Percentiles rank a stretch among this genome's conserved stretches.
Conservation (phyloP, 1,140 invertebrate species). For the Coptotermes formosanus region DNA sequence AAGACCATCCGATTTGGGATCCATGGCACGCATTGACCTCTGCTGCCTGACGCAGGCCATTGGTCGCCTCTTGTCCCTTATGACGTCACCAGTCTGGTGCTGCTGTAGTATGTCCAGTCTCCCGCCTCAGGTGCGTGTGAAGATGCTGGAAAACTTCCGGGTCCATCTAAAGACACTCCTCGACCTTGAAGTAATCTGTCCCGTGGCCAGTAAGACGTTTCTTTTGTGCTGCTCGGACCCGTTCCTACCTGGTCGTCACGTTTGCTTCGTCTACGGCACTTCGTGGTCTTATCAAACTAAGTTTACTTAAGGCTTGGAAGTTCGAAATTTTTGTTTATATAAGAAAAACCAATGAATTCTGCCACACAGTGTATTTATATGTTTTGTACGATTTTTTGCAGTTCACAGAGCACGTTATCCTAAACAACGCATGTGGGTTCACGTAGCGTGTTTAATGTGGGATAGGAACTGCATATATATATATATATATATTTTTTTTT, state of each 20-base stretch:
- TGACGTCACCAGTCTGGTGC: background rate
- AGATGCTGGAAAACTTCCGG: background rate
- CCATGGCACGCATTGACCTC: background rate
- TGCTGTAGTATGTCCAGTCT: background rate
- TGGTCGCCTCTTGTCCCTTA: background rate
- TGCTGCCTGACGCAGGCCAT: background rate
- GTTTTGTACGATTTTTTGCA: no score
- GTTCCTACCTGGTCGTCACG: background rate
- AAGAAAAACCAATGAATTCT: no score
- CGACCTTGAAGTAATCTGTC: background rate
- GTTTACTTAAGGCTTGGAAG: no score
- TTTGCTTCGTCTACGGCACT: background rate
- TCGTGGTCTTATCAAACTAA: no score
- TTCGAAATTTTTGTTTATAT: no score
- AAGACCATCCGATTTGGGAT: conserved; percentile 15
- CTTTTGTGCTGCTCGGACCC: no score
- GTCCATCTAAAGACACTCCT: background rate
- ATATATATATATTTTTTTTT: no score
- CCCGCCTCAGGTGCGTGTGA: background rate
- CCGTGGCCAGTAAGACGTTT: background rate
- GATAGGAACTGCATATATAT: no score
- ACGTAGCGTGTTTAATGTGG: no score
- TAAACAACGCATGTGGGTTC: no score
- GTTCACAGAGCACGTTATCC: no score
- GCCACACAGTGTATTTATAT: no score